A percentile compares a stretch with the other conserved stretches of the same genome.
Evolutionary conservation across 2,888 invertebrate species (phyloP).

Genomic region (Glyphotaelius pellucidus): DNA sequence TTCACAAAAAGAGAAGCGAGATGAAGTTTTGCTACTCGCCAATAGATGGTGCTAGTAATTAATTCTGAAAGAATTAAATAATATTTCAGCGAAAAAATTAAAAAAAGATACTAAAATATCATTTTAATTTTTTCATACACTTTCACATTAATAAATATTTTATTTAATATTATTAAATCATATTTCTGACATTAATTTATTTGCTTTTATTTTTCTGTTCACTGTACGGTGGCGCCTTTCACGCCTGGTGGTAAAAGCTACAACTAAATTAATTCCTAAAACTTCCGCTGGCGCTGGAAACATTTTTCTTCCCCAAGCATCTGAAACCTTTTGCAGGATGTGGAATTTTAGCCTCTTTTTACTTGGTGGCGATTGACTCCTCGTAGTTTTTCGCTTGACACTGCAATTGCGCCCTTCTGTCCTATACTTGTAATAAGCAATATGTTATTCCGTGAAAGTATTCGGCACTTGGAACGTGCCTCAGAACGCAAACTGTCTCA

Average conservation of each 20-base stretch:
- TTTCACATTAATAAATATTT: no score
- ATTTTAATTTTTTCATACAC: no score
- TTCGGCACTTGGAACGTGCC: constrained; percentile 59
- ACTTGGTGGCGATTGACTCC: neutral
- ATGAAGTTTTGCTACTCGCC: constrained; percentile 38
- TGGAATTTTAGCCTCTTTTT: constrained; percentile 9
- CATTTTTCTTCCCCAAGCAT: neutral
- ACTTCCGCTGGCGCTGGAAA: neutral
- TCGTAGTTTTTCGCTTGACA: neutral
- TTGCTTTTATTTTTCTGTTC: neutral
- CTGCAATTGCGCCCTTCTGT: constrained; percentile 7
- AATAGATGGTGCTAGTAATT: constrained; percentile 21
- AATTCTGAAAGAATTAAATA: neutral
- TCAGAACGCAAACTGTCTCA: constrained; percentile 63
- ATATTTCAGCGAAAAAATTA: no score
- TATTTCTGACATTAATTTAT: neutral
- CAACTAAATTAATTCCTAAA: neutral
- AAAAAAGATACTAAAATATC: no score
- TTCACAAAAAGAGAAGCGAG: neutral
- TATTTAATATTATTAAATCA: neutral
- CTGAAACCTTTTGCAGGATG: neutral
- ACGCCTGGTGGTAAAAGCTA: neutral
- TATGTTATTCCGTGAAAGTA: constrained; percentile 64
- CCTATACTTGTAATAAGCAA: constrained; percentile 54
- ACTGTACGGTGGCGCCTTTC: constrained; percentile 11